A percentile compares a stretch with the other conserved stretches of the same genome.
phyloP scores from a whole-genome alignment of 1,140 invertebrate species.

The Orussus abietinus region DNA sequence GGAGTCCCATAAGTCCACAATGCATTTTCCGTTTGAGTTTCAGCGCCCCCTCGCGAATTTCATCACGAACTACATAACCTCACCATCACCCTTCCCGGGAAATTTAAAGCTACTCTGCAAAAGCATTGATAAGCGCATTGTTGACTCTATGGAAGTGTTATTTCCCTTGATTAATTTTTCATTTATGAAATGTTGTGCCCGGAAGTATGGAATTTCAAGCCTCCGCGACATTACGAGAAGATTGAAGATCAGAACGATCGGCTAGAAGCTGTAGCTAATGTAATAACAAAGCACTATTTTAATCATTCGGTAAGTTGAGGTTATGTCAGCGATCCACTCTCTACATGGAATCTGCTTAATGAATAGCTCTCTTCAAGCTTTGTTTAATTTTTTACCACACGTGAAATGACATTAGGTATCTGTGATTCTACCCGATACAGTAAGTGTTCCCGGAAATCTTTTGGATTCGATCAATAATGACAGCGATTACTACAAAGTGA shows the following conservation, averaged over 20 bases:
- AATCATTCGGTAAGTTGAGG: conserved; percentile 52
- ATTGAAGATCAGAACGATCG: conserved; percentile 26
- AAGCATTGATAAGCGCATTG: no score
- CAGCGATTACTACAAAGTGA: conserved; percentile 57
- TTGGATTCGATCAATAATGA: conserved; percentile 43
- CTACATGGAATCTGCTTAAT: conserved; percentile 1
- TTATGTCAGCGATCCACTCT: conserved; percentile 4
- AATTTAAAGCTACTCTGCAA: no score
- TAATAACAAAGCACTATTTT: conserved; percentile 48
- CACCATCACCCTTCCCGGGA: no score
- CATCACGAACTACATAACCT: no score
- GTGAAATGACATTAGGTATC: conserved; percentile 51
- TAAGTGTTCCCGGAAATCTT: conserved; percentile 43
- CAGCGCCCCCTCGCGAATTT: no score
- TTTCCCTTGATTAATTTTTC: not conserved
- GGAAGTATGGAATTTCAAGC: conserved; percentile 54
- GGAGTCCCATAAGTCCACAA: no score
- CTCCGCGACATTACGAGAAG: conserved; percentile 41
- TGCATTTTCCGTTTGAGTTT: no score
- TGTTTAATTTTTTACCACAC: conserved; percentile 11
- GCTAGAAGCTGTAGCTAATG: conserved; percentile 20
- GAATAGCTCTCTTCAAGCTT: conserved; percentile 9
- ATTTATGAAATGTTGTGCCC: conserved; percentile 54
- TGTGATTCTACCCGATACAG: conserved; percentile 53
- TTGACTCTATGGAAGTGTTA: no score